Percentiles rank a stretch among this genome's conserved stretches.
phyloP scores from a whole-genome alignment of 2,113 vertebrate species.

The Vimba vimba region DNA sequence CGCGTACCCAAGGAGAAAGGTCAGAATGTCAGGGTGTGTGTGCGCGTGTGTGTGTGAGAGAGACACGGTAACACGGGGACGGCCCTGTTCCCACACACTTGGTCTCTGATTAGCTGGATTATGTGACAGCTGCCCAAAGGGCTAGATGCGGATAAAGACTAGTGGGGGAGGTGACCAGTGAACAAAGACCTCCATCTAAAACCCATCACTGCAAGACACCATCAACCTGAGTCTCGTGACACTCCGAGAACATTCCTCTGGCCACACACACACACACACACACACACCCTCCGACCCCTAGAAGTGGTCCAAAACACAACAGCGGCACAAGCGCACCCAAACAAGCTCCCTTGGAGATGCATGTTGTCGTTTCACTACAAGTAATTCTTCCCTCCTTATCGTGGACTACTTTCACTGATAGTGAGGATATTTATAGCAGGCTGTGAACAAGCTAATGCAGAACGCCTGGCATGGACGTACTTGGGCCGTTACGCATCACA shows the following conservation, averaged over 20 bases:
- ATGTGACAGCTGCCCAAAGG: conserved; percentile 84
- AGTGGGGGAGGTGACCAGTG: conserved; percentile 65
- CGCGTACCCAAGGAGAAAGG: conserved; percentile 19
- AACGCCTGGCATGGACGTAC: not conserved
- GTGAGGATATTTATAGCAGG: conserved; percentile 28
- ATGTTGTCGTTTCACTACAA: not conserved
- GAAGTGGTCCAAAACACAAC: not conserved
- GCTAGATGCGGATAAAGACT: conserved; percentile 64
- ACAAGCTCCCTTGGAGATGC: conserved; percentile 9
- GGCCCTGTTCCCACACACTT: conserved; percentile 59
- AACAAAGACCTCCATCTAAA: conserved; percentile 78
- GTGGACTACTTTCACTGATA: conserved; percentile 44
- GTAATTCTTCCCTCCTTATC: conserved; percentile 37
- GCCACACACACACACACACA: conserved; percentile 45
- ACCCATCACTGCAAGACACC: conserved; percentile 60
- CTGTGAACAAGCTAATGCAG: conserved; percentile 29
- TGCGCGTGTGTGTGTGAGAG: conserved; percentile 2
- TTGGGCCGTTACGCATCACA: not conserved
- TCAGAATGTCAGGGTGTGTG: conserved; percentile 33
- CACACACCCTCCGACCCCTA: conserved; percentile 37
- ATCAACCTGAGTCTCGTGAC: conserved; percentile 50
- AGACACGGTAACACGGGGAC: conserved; percentile 14
- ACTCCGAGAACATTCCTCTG: conserved; percentile 46
- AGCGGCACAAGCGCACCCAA: not conserved
- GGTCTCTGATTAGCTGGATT: conserved; percentile 81